Conservation (phyloP, 2,113 vertebrate genomes). For the Poicephalus meyeri region DNA sequence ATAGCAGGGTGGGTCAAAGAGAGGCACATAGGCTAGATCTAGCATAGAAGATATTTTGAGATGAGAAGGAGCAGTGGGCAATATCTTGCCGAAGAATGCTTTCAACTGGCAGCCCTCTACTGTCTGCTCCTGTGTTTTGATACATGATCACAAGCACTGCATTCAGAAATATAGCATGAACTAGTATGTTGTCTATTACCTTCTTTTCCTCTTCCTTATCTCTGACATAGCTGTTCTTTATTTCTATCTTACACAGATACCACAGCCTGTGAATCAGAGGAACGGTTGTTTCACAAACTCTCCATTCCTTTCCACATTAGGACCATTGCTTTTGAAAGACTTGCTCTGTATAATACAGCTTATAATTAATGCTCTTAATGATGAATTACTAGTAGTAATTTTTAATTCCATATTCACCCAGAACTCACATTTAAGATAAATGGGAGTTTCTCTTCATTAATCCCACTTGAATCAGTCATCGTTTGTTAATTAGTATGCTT, state of each 20-base stretch:
- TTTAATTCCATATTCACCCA: constrained; percentile 44
- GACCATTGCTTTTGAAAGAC: no score
- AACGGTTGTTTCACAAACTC: no score
- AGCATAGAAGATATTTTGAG: background rate
- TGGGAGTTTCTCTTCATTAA: constrained; percentile 25
- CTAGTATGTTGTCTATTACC: background rate
- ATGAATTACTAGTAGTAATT: constrained; percentile 25
- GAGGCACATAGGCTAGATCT: background rate
- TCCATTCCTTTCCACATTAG: no score
- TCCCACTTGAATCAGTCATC: background rate
- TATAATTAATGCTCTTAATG: constrained; percentile 45
- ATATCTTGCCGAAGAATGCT: background rate
- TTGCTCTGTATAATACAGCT: background rate
- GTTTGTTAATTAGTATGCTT: constrained; percentile 20
- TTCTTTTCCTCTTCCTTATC: background rate
- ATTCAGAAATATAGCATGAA: background rate
- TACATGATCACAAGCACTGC: background rate
- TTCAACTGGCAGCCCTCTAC: background rate
- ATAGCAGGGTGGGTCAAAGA: background rate
- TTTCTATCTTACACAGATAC: no score
- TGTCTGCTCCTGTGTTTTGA: background rate
- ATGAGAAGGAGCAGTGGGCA: background rate
- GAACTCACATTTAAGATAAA: constrained; percentile 27
- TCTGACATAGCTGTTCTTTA: background rate
- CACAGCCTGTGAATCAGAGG: no score